A percentile compares a stretch with the other conserved stretches of the same genome.
Conservation (phyloP, 2,113 vertebrate species). For the Cisticola juncidis region DNA sequence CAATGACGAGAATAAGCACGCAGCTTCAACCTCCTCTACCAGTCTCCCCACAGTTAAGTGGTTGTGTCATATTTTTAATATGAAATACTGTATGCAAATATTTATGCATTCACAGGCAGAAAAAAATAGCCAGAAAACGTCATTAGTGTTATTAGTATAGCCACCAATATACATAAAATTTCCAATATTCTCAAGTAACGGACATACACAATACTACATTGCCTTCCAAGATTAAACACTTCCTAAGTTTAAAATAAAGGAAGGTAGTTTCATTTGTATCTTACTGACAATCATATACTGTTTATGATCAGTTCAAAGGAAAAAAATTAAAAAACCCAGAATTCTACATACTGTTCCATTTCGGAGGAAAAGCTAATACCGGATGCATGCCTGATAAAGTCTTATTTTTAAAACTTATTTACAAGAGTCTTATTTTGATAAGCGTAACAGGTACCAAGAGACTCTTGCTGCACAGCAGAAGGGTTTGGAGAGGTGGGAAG, state of each 20-base stretch:
- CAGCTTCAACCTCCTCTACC: not conserved
- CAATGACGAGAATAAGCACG: constrained; percentile 8
- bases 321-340: not conserved
- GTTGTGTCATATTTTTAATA: constrained; percentile 9
- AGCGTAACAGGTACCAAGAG: not conserved
- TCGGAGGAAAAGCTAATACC: not conserved
- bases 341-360: not conserved
- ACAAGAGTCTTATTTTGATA: not conserved
- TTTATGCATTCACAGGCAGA: not conserved
- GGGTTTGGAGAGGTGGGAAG: not conserved
- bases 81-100: not conserved
- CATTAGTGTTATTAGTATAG: not conserved
- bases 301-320: not conserved
- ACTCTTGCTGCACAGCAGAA: not conserved
- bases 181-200: not conserved
- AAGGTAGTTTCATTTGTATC: not conserved
- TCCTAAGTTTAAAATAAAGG: not conserved
- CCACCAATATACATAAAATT: not conserved
- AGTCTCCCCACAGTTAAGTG: not conserved
- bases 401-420: not conserved
- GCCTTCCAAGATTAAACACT: not conserved
- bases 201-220: not conserved
- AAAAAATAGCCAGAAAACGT: not conserved
- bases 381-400: not conserved
- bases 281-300: not conserved